Conservation (phyloP, 2,113 vertebrate genomes). For the Xiphias gladius region DNA sequence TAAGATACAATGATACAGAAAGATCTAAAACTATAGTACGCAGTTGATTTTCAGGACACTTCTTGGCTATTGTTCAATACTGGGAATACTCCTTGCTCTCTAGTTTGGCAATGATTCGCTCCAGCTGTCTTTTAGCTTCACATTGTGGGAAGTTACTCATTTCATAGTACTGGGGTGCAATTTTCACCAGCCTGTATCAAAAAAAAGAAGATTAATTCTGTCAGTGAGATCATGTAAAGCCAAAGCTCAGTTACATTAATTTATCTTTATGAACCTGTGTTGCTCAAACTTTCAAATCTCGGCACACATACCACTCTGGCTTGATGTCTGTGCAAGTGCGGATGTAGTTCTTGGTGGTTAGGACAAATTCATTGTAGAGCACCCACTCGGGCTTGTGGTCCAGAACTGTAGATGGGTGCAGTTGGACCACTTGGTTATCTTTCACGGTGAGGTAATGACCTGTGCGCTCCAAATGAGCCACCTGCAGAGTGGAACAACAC, state of each 20-base stretch:
- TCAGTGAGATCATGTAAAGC: neutral
- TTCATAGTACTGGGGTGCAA: constrained; percentile 97
- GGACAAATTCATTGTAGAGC: constrained; percentile 99
- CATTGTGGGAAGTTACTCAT: constrained; percentile 99
- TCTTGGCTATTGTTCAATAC: constrained; percentile 89
- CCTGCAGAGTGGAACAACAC: constrained; percentile 78
- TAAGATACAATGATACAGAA: constrained; percentile 89
- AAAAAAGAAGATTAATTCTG: constrained; percentile 3
- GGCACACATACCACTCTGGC: constrained; percentile 86
- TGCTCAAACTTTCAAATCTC: neutral
- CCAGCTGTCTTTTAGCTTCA: constrained; percentile 97
- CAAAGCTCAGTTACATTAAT: neutral
- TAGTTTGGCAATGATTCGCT: constrained; percentile 97
- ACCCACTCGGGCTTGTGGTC: constrained; percentile 99
- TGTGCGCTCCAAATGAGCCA: constrained; percentile 98
- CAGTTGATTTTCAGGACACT: constrained; percentile 61
- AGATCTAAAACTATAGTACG: constrained; percentile 85
- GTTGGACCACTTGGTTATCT: constrained; percentile 99
- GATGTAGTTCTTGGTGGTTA: constrained; percentile 99
- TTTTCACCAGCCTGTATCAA: constrained; percentile 94
- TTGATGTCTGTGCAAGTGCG: constrained; percentile 99
- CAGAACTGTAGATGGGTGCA: constrained; percentile 98
- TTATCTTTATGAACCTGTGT: neutral
- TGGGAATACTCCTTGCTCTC: constrained; percentile 97
- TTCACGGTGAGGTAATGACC: constrained; percentile 99